phyloP scores from a whole-genome alignment of 2,888 invertebrate species.

The Syritta pipiens region DNA sequence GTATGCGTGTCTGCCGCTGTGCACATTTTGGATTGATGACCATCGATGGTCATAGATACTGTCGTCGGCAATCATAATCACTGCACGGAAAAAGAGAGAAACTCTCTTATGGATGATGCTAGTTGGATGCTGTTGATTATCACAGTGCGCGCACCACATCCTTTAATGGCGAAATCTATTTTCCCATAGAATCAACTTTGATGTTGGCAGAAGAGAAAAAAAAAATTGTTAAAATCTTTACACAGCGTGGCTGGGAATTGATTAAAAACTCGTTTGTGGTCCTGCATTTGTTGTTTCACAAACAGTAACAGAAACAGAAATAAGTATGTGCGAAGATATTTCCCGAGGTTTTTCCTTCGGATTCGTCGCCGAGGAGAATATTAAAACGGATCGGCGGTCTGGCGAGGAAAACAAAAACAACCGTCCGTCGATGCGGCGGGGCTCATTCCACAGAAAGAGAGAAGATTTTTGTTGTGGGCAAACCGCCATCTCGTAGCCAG shows the following conservation, averaged over 20 bases:
- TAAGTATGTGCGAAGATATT: conserved; percentile 58
- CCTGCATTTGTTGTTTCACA: conserved; percentile 39
- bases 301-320: conserved; percentile 36
- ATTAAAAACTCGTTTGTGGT: conserved; percentile 64
- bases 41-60: conserved; percentile 61
- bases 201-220: conserved; percentile 4
- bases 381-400: conserved; percentile 34
- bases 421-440: too few species aligned
- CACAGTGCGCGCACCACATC: conserved; percentile 49
- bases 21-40: conserved; percentile 58
- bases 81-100: conserved; percentile 22
- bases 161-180: conserved; percentile 64
- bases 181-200: conserved; percentile 66
- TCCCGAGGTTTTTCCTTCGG: conserved; percentile 50
- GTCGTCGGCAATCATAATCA: conserved; percentile 68
- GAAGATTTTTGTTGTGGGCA: conserved; percentile 21
- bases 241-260: conserved; percentile 35
- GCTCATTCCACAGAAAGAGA: conserved; percentile 31
- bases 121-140: conserved; percentile 50
- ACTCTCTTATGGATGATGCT: conserved; percentile 43
- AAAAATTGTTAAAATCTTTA: conserved; percentile 51
- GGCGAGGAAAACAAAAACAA: conserved; percentile 38
- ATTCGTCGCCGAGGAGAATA: conserved; percentile 55
- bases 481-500: conserved; percentile 60
- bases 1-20: conserved; percentile 39